These are phyloP conservation scores for Lampris incognitus DNA, from an alignment of 2,113 vertebrate species.

Conservation along the genomic window DNA sequence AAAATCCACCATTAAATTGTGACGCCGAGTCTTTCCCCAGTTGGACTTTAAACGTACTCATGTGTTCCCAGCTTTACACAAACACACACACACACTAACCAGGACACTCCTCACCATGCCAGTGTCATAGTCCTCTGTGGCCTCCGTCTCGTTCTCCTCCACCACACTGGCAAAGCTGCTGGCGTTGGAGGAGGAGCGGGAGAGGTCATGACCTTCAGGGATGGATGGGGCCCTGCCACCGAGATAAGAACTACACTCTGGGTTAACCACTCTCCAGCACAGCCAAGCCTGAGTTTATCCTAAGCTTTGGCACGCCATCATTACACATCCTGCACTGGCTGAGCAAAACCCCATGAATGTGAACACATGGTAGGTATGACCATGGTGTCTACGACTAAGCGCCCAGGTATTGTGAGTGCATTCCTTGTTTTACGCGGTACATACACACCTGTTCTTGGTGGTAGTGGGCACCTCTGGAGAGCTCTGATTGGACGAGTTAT, in stretches of 20 bases:
- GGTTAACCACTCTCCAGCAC: conserved; percentile 49
- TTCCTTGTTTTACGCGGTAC: no score
- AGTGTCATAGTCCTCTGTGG: conserved; percentile 86
- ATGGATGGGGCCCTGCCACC: conserved; percentile 80
- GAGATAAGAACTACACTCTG: conserved; percentile 73
- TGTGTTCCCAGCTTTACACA: background rate
- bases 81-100: background rate
- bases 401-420: no score
- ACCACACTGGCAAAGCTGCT: conserved; percentile 95
- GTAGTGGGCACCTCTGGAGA: conserved; percentile 92
- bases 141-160: conserved; percentile 88
- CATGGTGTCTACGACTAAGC: no score
- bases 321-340: conserved; percentile 10
- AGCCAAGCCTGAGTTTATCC: conserved; percentile 10
- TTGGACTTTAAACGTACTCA: no score
- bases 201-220: conserved; percentile 86
- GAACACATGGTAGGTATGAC: background rate
- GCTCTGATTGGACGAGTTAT: conserved; percentile 92
- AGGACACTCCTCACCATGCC: conserved; percentile 81
- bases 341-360: background rate
- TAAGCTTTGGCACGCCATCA: background rate
- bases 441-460: conserved; percentile 89
- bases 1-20: no score
- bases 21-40: no score
- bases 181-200: conserved; percentile 93